Conservation (phyloP, 2,888 invertebrate genomes). For the Tipula helvola region DNA sequence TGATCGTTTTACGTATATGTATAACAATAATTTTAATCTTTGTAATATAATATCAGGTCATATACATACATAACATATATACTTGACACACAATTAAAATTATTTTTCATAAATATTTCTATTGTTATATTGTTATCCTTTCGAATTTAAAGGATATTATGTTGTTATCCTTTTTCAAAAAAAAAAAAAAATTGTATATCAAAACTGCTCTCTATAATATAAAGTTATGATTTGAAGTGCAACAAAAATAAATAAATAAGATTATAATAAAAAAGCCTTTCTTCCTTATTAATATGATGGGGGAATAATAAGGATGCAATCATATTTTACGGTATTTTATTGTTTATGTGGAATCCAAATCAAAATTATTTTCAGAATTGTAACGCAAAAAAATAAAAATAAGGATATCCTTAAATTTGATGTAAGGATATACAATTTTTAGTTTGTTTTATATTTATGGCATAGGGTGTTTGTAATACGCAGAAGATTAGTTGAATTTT, state of each 20-base stretch:
- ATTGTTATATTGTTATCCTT: background rate
- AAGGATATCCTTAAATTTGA: background rate
- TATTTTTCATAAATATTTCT: background rate
- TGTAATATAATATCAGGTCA: background rate
- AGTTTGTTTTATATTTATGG: background rate
- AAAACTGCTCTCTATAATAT: background rate
- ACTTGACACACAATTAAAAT: background rate
- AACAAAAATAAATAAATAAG: background rate
- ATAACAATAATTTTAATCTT: background rate
- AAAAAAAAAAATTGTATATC: background rate
- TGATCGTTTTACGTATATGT: background rate
- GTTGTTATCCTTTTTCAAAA: background rate
- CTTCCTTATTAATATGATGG: background rate
- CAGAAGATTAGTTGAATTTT: background rate
- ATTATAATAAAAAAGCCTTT: background rate
- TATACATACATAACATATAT: background rate
- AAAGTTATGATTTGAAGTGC: background rate
- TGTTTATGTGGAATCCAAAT: background rate
- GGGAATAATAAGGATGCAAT: background rate
- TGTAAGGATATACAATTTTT: background rate
- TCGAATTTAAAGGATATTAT: background rate
- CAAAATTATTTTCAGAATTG: background rate
- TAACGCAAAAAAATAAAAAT: background rate
- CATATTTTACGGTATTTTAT: background rate
- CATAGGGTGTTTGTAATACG: background rate